Evolutionary conservation across 2,113 vertebrate species (phyloP), one percentile per base, ranked within the genome.

Genomic region (Ia io): DNA sequence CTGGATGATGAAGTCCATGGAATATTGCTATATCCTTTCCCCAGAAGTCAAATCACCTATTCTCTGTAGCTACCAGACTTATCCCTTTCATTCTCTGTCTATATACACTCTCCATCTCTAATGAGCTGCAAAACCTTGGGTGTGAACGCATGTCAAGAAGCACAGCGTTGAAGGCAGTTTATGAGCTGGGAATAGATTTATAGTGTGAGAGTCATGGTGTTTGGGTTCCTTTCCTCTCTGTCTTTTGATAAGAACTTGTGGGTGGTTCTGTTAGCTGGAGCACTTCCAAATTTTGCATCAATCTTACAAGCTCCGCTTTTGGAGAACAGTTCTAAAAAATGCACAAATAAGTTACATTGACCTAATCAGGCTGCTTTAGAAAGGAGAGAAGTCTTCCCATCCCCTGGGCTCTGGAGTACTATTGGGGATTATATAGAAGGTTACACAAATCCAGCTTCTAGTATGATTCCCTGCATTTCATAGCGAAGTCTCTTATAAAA

Each of bases 101-200:
- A 53, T 32, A 90, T 93, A 85, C 28, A 85, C 42, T 13, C 4
- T 83, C 42, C 63, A 49, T 90, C 74, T 83, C 30, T 37, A 47
- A 92, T 79, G 51, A 91, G 25, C 51, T 95, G 71, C 59, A 94
- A 90, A 96, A 63, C 11, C 67, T 61, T 17, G 79, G 77, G 94
- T 59, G 90, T 93, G 74, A 95, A 83, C 35, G 44, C 37, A 51
- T 6, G 2, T 51, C 40, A 61, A 69, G 85, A 97, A 82, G 56
- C 67, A 61, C 16, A 14, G 65, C 20, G 35, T 37, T 67, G 56
- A 86, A 49, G n/a, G 44, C 61, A 25, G 89, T 86, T 95, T 89
- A 93, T 61, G 70, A 96, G 23, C 42, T 95, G 84, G 51, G 63
- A 71, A 65, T 16, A 69, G 93, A 97, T 97, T 93, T 92, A 96